Evolutionary conservation across 2,113 vertebrate species (phyloP).

Genomic region (Brachirus orientalis): DNA sequence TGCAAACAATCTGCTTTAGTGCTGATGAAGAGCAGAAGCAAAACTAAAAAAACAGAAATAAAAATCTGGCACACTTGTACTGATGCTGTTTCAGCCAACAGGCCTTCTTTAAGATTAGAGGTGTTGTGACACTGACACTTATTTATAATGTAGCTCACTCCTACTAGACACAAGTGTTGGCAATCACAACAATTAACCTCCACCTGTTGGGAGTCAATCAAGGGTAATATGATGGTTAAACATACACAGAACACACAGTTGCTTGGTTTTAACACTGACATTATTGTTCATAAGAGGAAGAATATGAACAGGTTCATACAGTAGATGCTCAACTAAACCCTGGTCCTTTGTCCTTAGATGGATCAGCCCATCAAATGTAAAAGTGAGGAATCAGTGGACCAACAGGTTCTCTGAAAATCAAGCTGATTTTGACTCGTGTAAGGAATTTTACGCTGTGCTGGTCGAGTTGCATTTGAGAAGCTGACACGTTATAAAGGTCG

Average conservation of each 20-base stretch:
- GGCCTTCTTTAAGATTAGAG: too few species aligned
- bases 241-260: not conserved
- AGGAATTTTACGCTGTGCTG: not conserved
- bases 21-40: not conserved
- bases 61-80: too few species aligned
- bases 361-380: too few species aligned
- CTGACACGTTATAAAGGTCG: slow-evolving; percentile 41
- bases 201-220: too few species aligned
- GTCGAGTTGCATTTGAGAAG: slow-evolving; percentile 9
- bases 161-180: too few species aligned
- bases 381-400: too few species aligned
- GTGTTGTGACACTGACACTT: too few species aligned
- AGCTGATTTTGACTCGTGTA: not conserved
- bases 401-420: too few species aligned
- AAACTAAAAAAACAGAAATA: not conserved
- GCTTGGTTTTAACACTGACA: slow-evolving; percentile 19
- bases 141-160: too few species aligned
- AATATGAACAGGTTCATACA: slow-evolving; percentile 13
- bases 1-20: not conserved
- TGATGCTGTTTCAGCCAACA: too few species aligned
- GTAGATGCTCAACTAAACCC: slow-evolving; percentile 17
- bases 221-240: too few species aligned
- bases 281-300: not conserved
- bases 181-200: too few species aligned
- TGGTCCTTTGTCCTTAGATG: slow-evolving; percentile 15